Evolutionary conservation across 1,140 invertebrate genomes (phyloP).

Genomic region (Manduca sexta): DNA sequence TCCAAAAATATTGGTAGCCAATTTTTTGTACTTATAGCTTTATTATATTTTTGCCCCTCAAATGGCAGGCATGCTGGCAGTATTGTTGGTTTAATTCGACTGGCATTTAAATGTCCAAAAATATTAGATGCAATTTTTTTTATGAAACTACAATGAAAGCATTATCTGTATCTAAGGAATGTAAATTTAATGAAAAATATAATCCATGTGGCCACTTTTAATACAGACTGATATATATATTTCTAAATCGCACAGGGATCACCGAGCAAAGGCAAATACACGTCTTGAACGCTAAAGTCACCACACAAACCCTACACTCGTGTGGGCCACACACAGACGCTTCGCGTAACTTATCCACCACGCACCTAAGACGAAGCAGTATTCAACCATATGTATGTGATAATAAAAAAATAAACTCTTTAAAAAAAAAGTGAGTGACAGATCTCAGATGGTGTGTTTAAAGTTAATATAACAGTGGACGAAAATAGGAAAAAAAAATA

Average conservation of each 20-base stretch:
- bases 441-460: slow-evolving; percentile 63
- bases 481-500: slow-evolving; percentile 32
- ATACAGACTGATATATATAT: neutral
- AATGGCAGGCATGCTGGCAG: too few relatives aligned
- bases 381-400: slow-evolving; percentile 47
- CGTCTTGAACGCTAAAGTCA: slow-evolving; percentile 52
- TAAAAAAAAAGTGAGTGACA: slow-evolving; percentile 69
- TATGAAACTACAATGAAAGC: too few relatives aligned
- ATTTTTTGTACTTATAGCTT: too few relatives aligned
- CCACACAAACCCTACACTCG: slow-evolving; percentile 17
- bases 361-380: slow-evolving; percentile 66
- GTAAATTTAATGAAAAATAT: too few relatives aligned
- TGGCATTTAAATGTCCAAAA: too few relatives aligned
- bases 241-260: slow-evolving; percentile 36
- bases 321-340: slow-evolving; percentile 1
- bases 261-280: slow-evolving; percentile 55
- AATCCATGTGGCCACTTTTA: too few relatives aligned
- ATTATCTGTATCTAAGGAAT: too few relatives aligned
- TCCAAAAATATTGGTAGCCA: too few relatives aligned
- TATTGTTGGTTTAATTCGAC: too few relatives aligned
- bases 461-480: slow-evolving; percentile 48
- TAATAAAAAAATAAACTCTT: slow-evolving; percentile 49
- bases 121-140: too few relatives aligned
- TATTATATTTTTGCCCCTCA: too few relatives aligned
- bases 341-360: slow-evolving; percentile 49